These are phyloP conservation scores for Epirrhoe tristata DNA, from an alignment of 2,888 invertebrate species.

Conservation along the genomic window DNA sequence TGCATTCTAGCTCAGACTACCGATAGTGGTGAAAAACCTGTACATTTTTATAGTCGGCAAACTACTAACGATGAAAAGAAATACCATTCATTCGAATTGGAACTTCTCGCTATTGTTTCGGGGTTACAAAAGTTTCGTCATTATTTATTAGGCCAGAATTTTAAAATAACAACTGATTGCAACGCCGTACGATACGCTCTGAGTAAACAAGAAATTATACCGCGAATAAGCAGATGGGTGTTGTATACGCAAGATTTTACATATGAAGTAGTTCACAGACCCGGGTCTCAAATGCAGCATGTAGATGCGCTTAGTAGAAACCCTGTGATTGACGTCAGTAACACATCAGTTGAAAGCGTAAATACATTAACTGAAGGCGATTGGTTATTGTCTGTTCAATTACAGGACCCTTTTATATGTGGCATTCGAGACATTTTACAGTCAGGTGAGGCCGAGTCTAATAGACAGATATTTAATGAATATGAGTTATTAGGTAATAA, in stretches of 20 bases:
- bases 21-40: slow-evolving; percentile 9
- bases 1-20: not conserved
- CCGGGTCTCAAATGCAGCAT: slow-evolving; percentile 42
- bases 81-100: slow-evolving; percentile 31
- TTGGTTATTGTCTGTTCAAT: not conserved
- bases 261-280: slow-evolving; percentile 38
- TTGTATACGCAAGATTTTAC: slow-evolving; percentile 42
- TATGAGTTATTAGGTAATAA: slow-evolving; percentile 47
- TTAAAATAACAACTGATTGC: slow-evolving; percentile 44
- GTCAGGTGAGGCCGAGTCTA: slow-evolving; percentile 42
- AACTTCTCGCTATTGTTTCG: slow-evolving; percentile 24
- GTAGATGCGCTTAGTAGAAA: slow-evolving; percentile 38
- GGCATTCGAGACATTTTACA: slow-evolving; percentile 19
- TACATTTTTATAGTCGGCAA: slow-evolving; percentile 23
- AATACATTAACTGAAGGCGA: slow-evolving; percentile 10
- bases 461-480: slow-evolving; percentile 42
- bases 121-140: slow-evolving; percentile 47
- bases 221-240: slow-evolving; percentile 46
- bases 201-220: slow-evolving; percentile 46
- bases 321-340: slow-evolving; percentile 7
- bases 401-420: not conserved
- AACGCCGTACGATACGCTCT: slow-evolving; percentile 36
- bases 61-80: slow-evolving; percentile 25
- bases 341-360: not conserved
- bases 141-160: slow-evolving; percentile 43